Evolutionary conservation across 2,888 invertebrate genomes (phyloP).

Genomic region (Megamerina dolium): DNA sequence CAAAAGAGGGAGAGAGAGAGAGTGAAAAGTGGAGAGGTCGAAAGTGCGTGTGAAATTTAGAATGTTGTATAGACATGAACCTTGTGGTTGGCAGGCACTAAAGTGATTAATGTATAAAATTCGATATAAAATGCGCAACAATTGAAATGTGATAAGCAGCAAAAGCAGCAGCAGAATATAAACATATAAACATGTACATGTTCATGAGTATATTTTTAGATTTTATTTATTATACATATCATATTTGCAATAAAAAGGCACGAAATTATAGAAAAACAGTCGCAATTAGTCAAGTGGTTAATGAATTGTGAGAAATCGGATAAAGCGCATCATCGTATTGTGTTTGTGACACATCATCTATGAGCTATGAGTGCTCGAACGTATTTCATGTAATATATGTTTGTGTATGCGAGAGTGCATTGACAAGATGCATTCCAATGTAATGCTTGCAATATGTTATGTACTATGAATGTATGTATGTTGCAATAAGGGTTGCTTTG

Average conservation of each 20-base stretch:
- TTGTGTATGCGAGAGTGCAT: neutral
- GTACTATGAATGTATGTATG: too few species aligned
- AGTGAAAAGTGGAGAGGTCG: conserved; percentile 26
- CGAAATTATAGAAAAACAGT: neutral
- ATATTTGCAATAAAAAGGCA: conserved; percentile 1
- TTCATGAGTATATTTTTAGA: conserved; percentile 23
- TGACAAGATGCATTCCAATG: too few species aligned
- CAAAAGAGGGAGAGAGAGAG: conserved; percentile 4
- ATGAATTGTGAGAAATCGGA: conserved; percentile 34
- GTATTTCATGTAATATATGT: too few species aligned
- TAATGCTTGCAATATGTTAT: too few species aligned
- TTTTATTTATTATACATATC: conserved; percentile 6
- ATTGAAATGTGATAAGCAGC: conserved; percentile 29
- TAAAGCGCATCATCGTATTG: conserved; percentile 18
- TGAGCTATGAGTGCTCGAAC: too few species aligned
- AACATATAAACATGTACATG: too few species aligned
- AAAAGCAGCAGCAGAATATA: too few species aligned
- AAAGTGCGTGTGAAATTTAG: conserved; percentile 40
- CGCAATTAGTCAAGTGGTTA: conserved; percentile 39
- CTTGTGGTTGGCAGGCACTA: conserved; percentile 12
- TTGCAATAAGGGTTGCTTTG: conserved; percentile 4
- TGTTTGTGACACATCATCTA: too few species aligned
- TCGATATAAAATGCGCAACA: conserved; percentile 7
- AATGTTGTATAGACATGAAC: conserved; percentile 28
- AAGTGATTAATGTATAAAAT: conserved; percentile 16